A percentile compares a stretch with the other conserved stretches of the same genome.
Conservation (phyloP, 2,113 vertebrate species). For the Marmota flaviventris region DNA sequence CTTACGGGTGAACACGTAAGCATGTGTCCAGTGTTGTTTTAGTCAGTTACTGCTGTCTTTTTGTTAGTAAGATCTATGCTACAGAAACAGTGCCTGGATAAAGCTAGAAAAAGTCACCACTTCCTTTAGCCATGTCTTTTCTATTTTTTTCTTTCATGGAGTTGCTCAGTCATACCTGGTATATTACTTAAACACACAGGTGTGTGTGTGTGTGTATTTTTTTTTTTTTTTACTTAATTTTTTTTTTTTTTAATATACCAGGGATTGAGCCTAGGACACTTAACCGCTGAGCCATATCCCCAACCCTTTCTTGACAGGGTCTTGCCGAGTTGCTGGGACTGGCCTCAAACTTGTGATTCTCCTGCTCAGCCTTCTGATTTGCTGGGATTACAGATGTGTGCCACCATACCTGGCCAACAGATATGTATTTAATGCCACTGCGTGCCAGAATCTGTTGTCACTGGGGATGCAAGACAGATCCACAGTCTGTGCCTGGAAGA, state of each 20-base stretch:
- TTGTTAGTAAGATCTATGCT: not conserved
- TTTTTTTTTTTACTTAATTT: not conserved
- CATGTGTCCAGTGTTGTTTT: not conserved
- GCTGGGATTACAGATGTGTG: too few species aligned
- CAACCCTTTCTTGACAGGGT: too few species aligned
- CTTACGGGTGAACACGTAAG: not conserved
- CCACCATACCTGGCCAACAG: not conserved
- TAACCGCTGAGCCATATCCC: too few species aligned
- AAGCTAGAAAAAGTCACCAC: not conserved
- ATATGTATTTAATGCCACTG: not conserved
- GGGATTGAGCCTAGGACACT: too few species aligned
- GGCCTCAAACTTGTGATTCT: too few species aligned
- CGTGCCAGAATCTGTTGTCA: constrained; percentile 1
- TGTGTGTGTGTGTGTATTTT: too few species aligned
- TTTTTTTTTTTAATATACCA: too few species aligned
- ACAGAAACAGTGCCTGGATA: not conserved
- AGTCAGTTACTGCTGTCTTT: not conserved
- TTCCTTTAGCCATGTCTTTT: not conserved
- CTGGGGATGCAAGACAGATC: not conserved
- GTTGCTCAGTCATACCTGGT: not conserved
- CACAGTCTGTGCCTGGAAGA: not conserved
- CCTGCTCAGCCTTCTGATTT: too few species aligned
- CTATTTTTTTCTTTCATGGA: not conserved
- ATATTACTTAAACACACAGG: constrained; percentile 10
- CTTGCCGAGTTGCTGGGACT: too few species aligned